A percentile compares a stretch with the other conserved stretches of the same genome.
Evolutionary conservation across 2,888 invertebrate species (phyloP).

Genomic region (Spilosoma lubricipeda): DNA sequence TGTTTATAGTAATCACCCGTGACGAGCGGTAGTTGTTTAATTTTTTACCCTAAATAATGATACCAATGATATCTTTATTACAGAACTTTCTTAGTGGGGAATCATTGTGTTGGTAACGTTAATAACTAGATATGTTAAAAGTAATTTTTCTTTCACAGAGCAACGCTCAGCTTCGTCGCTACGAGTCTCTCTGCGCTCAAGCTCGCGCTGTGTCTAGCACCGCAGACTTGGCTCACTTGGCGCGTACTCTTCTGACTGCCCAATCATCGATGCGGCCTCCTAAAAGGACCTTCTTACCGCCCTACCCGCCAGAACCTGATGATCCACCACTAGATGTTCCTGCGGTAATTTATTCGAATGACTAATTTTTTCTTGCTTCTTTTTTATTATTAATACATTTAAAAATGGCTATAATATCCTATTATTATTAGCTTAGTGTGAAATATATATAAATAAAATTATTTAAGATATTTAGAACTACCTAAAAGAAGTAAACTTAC

Average conservation of each 20-base stretch:
- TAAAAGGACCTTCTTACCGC: slow-evolving; percentile 87
- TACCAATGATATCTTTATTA: neutral
- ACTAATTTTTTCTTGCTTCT: too few species aligned
- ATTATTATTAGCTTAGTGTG: too few species aligned
- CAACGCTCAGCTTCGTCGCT: slow-evolving; percentile 93
- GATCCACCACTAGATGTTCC: slow-evolving; percentile 79
- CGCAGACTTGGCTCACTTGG: slow-evolving; percentile 92
- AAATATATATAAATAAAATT: too few species aligned
- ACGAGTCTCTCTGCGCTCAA: slow-evolving; percentile 92
- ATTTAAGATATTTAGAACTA: too few species aligned
- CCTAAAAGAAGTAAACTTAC: too few species aligned
- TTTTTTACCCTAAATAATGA: neutral
- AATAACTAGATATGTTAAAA: too few species aligned
- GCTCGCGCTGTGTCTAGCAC: slow-evolving; percentile 91
- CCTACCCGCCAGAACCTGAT: slow-evolving; percentile 81
- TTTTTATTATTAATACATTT: too few species aligned
- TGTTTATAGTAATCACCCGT: neutral
- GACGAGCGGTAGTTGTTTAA: neutral
- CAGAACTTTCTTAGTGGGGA: neutral
- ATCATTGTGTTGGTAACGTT: neutral
- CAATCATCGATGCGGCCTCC: slow-evolving; percentile 89
- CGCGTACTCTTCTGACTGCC: slow-evolving; percentile 91
- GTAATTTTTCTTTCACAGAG: slow-evolving; percentile 88
- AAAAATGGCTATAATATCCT: too few species aligned
- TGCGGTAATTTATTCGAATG: slow-evolving; percentile 63